Evolutionary conservation across 2,888 invertebrate species (phyloP), one percentile per base, ranked within the genome.

Genomic region (Drosophila colorata): DNA sequence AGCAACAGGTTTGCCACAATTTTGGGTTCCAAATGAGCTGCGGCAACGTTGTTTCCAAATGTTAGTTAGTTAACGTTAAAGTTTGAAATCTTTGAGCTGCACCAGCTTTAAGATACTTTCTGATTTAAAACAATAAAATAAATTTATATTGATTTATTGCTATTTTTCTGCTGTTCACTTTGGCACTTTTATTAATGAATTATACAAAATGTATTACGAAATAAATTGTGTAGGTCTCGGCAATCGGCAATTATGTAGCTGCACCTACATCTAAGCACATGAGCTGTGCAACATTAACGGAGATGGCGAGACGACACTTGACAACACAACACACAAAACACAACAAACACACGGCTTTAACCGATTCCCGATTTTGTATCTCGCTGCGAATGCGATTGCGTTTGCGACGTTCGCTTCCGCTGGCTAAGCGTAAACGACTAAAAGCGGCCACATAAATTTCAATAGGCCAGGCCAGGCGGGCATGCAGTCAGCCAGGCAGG

Each of bases 361-460:
- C 46, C 46, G 65, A 63, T 20, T 64, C 14, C 43, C 63, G 69
- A 59, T 66, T 64, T 60, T 63, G 67, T 44, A 63, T 56, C 31
- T 40, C 38, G 20, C 40, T 59, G 25, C 60, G 58, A 56, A 46
- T 66, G 37, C 69, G 69, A 40, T 33, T 48, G 44, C 83, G 67
- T 66, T 70, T 65, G 67, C 78, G 68, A 87, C 87, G 84, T 85
- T 87, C 87, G 85, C 89, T 88, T 88, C 85, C 87, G 89, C 80
- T 87, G 89, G 82, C 82, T 78, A 71, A 79, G 87, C 89, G 82
- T 85, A 79, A 88, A 85, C 89, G 89, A 85, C 89, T 85, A 81
- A 88, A 81, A 87, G 69, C 85, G 84, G 87, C 88, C 89, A 87
- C 90, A 89, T 89, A 87, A 89, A 89, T 90, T 89, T 90, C 89